Evolutionary conservation across 1,140 invertebrate species (phyloP), one percentile per base, ranked within the genome.

Genomic region (Harpegnathos saltator): DNA sequence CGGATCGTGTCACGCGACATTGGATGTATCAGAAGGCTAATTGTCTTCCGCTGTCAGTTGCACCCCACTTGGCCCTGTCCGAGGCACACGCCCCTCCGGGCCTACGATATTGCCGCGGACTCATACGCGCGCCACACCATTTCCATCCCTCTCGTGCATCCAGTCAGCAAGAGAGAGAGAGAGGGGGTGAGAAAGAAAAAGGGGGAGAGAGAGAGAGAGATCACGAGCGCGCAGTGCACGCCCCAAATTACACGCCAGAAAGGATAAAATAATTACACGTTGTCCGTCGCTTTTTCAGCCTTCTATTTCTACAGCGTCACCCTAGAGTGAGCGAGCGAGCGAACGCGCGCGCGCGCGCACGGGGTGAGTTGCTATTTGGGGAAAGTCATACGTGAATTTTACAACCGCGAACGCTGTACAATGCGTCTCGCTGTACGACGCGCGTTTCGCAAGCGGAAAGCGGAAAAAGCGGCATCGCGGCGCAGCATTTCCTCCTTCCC

Each of bases 31-130:
- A 92, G 90, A 92, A 91, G 89, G 91, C 89, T 92, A 91, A 92
- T 92, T 92, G 91, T 92, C 90, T 92, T 90, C 86, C 69, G 87
- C 90, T 92, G 91, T 92, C 91, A 92, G 91, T 91, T 92, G 90
- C 91, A 92, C 90, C 89, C 90, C 71, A 88, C 89, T 91, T 86
- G 86, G 89, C 54, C 87, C 89, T 92, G 90, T 92, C 90, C 83
- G 77, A 65, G 89, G 77, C 91, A 92, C 84, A 91, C 90, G 87
- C 90, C 91, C 91, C 91, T 91, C 65, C 83, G 48, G 87, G 87
- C 83, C n/a, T 69, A 85, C 84, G 83, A 61, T 73, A 77, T 85
- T 72, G 73, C 74, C 61, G 56, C 54, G 24, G 24, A 73, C n/a
- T n/a, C n/a, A n/a, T n/a, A n/a, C 5, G 5, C 72, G 38, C 50